Conservation (phyloP, 1,140 invertebrate species). For the Melipona quadrifasciata region DNA sequence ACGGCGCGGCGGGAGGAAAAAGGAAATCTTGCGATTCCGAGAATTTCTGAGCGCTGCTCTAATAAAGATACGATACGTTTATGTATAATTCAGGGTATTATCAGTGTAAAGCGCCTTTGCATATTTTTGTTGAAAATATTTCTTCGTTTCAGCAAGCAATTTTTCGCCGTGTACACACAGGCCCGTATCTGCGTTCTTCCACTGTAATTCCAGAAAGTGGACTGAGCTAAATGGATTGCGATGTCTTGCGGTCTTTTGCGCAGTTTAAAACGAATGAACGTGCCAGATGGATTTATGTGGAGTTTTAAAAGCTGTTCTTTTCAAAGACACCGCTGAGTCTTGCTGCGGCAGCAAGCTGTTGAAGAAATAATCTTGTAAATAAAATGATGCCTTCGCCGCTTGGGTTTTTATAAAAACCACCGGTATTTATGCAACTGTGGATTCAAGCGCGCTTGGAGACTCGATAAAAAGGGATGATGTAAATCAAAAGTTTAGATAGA, state of each 20-base stretch:
- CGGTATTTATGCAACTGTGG: neutral
- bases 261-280: constrained; percentile 60
- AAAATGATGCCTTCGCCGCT: neutral
- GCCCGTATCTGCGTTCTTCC: constrained; percentile 34
- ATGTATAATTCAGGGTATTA: neutral
- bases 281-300: constrained; percentile 58
- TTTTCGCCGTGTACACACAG: constrained; percentile 45
- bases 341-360: neutral
- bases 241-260: constrained; percentile 46
- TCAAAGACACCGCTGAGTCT: constrained; percentile 25
- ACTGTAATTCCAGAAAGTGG: constrained; percentile 58
- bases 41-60: neutral
- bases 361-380: constrained; percentile 26
- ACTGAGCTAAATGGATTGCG: constrained; percentile 59
- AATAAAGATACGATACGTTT: neutral
- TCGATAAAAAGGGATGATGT: neutral
- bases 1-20: too few species aligned
- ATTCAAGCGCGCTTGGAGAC: neutral
- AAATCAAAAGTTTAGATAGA: neutral
- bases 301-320: constrained; percentile 46
- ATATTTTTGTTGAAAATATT: constrained; percentile 43
- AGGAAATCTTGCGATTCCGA: too few species aligned
- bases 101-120: constrained; percentile 43
- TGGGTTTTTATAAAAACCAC: neutral
- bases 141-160: constrained; percentile 38